Evolutionary conservation across 2,113 vertebrate genomes (phyloP).

Genomic region (Glareola pratincola): DNA sequence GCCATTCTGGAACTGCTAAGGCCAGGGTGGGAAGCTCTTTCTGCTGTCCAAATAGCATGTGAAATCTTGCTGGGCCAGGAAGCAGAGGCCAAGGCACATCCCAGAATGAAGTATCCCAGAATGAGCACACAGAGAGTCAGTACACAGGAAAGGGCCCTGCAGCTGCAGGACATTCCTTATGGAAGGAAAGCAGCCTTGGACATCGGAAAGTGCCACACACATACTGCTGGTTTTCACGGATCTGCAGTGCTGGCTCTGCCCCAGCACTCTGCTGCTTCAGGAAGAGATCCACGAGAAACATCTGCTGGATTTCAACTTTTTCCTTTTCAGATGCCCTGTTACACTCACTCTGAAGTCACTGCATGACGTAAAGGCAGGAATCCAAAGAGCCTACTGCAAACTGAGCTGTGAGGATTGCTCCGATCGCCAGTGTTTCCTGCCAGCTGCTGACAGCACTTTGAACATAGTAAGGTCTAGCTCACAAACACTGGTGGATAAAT

Average conservation of each 20-base stretch:
- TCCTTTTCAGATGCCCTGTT: background rate
- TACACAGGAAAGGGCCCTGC: background rate
- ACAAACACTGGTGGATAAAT: background rate
- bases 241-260: conserved; percentile 1
- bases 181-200: background rate
- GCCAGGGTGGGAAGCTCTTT: background rate
- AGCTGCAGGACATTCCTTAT: background rate
- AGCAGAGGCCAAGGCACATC: background rate
- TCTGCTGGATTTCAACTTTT: background rate
- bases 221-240: background rate
- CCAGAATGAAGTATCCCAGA: background rate
- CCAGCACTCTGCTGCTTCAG: background rate
- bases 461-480: background rate
- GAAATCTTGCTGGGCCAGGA: background rate
- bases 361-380: background rate
- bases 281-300: background rate
- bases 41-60: background rate
- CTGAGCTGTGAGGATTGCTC: background rate
- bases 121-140: background rate
- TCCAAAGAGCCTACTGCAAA: conserved; percentile 12
- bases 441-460: background rate
- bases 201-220: background rate
- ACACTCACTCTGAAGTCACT: background rate
- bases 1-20: background rate
- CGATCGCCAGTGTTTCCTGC: background rate